Evolutionary conservation across 2,888 invertebrate genomes (phyloP).

Genomic region (Drosophila neutralis): DNA sequence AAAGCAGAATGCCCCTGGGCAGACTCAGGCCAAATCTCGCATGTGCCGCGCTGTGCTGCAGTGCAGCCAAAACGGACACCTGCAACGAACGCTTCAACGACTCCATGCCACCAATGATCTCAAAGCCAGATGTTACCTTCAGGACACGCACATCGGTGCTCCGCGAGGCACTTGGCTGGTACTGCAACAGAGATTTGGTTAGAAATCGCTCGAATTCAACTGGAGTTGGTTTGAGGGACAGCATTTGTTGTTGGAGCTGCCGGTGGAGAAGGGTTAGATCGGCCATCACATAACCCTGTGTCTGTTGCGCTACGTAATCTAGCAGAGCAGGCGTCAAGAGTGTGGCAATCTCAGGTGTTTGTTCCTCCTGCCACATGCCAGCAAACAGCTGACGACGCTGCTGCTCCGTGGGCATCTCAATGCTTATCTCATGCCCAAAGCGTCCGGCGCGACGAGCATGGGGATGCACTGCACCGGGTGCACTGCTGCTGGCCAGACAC

Average conservation of each 20-base stretch:
- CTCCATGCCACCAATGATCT: slow-evolving; percentile 86
- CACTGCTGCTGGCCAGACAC: slow-evolving; percentile 86
- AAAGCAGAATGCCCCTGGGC: slow-evolving; percentile 87
- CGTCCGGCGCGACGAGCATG: slow-evolving; percentile 86
- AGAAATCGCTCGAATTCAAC: slow-evolving; percentile 34
- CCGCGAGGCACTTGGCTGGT: slow-evolving; percentile 84
- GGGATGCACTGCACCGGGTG: slow-evolving; percentile 85
- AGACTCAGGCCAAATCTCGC: slow-evolving; percentile 86
- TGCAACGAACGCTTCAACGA: slow-evolving; percentile 86
- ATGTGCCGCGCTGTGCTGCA: slow-evolving; percentile 86
- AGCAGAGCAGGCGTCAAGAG: slow-evolving; percentile 65
- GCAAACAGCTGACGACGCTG: slow-evolving; percentile 85
- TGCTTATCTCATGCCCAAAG: slow-evolving; percentile 86
- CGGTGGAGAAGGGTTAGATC: slow-evolving; percentile 86
- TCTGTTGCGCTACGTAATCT: slow-evolving; percentile 83
- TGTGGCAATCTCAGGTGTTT: slow-evolving; percentile 12
- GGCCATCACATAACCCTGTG: slow-evolving; percentile 87
- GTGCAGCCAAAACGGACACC: slow-evolving; percentile 87
- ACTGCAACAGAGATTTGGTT: slow-evolving; percentile 35
- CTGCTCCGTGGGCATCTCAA: slow-evolving; percentile 85
- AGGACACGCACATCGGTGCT: slow-evolving; percentile 85
- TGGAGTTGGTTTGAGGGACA: slow-evolving; percentile 18
- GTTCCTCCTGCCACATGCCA: slow-evolving; percentile 62
- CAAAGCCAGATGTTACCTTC: slow-evolving; percentile 84
- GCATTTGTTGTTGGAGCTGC: slow-evolving; percentile 73